Percentiles rank a stretch among this genome's conserved stretches.
These are phyloP conservation scores for Bothrops jararaca DNA, from an alignment of 2,113 vertebrate genomes.

Conservation along the genomic window DNA sequence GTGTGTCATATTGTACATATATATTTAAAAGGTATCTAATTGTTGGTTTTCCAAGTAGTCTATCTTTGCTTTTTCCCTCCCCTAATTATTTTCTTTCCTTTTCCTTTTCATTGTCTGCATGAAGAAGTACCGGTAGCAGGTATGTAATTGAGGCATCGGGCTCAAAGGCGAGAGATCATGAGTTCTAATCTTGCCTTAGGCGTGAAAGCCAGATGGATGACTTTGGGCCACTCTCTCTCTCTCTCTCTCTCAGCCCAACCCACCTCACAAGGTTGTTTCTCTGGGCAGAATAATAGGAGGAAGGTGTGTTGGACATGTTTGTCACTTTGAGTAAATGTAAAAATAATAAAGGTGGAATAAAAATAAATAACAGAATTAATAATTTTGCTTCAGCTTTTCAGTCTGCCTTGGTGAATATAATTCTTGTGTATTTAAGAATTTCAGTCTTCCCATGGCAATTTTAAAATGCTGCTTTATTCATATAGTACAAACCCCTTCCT, in stretches of 20 bases:
- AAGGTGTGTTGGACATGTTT: not conserved
- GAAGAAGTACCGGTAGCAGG: not conserved
- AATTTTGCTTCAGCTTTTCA: not conserved
- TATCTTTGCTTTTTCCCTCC: not conserved
- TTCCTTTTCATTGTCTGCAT: not conserved
- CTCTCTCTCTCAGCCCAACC: not conserved
- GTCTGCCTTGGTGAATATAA: not conserved
- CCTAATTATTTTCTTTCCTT: not conserved
- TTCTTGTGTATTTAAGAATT: not conserved
- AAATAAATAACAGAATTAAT: not conserved
- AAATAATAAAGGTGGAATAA: not conserved
- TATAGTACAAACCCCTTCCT: not conserved
- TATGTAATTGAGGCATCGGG: not conserved
- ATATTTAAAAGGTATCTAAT: not conserved
- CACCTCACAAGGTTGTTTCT: not conserved
- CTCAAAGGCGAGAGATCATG: not conserved
- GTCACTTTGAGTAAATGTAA: not conserved
- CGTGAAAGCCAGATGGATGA: not conserved
- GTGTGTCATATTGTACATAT: constrained; percentile 33
- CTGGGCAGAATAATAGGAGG: not conserved
- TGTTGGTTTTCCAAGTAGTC: not conserved
- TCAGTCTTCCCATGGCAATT: not conserved
- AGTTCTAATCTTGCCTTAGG: not conserved
- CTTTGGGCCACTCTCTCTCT: not conserved
- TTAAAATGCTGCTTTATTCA: not conserved